Evolutionary conservation across 2,113 vertebrate genomes (phyloP).

Genomic region (Sinocyclocheilus rhinocerous): DNA sequence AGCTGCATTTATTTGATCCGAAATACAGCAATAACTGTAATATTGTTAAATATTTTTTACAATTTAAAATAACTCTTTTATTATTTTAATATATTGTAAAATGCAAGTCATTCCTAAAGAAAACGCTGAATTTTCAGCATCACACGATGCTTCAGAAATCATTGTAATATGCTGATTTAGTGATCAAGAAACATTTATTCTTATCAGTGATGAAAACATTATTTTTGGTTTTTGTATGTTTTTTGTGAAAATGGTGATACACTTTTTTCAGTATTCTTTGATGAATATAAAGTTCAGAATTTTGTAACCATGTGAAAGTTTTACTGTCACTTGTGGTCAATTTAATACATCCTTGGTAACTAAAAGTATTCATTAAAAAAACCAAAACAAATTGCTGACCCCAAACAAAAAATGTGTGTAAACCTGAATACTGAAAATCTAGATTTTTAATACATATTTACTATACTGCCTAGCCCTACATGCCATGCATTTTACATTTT

Average conservation of each 20-base stretch:
- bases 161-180: not conserved
- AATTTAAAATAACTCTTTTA: no score
- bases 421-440: not conserved
- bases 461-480: not conserved
- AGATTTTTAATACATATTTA: no score
- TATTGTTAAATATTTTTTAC: no score
- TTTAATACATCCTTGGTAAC: not conserved
- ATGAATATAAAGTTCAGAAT: not conserved
- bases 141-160: not conserved
- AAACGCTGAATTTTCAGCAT: not conserved
- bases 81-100: no score
- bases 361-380: not conserved
- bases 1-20: not conserved
- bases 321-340: not conserved
- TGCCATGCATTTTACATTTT: not conserved
- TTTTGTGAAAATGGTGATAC: not conserved
- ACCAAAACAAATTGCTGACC: not conserved
- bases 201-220: not conserved
- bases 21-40: no score
- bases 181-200: not conserved
- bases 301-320: not conserved
- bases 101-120: no score
- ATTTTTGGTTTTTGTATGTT: not conserved
- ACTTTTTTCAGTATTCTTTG: not conserved
- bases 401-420: not conserved